Conservation (phyloP, 2,113 vertebrate genomes). For the Heliornis fulica region DNA sequence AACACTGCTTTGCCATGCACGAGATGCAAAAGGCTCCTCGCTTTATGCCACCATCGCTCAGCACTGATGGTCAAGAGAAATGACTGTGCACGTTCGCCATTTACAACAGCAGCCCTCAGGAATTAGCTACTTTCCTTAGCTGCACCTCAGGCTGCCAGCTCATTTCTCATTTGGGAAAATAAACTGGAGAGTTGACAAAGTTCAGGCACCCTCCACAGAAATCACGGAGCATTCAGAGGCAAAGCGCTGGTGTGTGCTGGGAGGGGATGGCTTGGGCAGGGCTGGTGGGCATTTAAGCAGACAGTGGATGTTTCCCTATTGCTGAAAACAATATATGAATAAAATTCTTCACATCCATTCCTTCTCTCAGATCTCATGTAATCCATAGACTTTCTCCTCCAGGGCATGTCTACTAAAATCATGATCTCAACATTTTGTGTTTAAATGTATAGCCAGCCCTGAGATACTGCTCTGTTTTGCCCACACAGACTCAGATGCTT, state of each 20-base stretch:
- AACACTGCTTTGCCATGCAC: conserved; percentile 62
- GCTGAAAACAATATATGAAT: neutral
- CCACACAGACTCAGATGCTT: neutral
- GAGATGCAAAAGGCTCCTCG: conserved; percentile 7
- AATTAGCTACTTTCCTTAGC: conserved; percentile 2
- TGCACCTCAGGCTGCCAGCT: neutral
- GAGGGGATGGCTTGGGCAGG: neutral
- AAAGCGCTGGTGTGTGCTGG: neutral
- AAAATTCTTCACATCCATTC: neutral
- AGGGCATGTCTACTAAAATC: neutral
- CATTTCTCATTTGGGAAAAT: neutral
- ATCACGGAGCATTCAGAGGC: neutral
- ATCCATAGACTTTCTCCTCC: neutral
- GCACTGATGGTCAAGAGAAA: neutral
- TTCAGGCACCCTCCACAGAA: conserved; percentile 15
- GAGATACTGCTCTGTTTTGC: neutral
- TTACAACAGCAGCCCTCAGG: neutral
- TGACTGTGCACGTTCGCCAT: neutral
- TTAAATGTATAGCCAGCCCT: neutral
- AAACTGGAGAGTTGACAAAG: neutral
- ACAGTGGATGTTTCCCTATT: neutral
- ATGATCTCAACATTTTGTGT: neutral
- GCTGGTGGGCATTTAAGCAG: neutral
- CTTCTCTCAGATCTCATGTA: neutral
- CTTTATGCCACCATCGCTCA: neutral